These are phyloP conservation scores for Nephrotoma appendiculata DNA, from an alignment of 2,888 invertebrate species.

Conservation along the genomic window DNA sequence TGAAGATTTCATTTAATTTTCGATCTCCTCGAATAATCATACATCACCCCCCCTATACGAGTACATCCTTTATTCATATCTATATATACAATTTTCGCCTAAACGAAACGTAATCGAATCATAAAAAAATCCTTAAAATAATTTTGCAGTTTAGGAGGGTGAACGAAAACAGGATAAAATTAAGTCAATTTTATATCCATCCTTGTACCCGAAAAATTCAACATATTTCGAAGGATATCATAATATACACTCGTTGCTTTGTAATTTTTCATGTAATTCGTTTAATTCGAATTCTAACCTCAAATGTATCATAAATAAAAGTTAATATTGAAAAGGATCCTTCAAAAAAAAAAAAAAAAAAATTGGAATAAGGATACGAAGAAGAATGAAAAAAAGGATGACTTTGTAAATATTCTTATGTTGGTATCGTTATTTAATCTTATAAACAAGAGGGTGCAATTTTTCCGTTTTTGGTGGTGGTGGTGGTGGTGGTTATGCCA, in stretches of 20 bases:
- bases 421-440: background rate
- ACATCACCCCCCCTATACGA: background rate
- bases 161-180: background rate
- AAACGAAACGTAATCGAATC: background rate
- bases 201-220: background rate
- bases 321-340: background rate
- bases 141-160: background rate
- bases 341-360: background rate
- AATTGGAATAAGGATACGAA: background rate
- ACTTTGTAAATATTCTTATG: background rate
- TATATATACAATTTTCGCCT: background rate
- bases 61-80: background rate
- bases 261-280: conserved; percentile 4
- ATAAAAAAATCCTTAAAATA: background rate
- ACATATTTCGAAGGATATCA: background rate
- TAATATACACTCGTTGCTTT: background rate
- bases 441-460: background rate
- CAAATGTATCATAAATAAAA: conserved; percentile 14
- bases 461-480: background rate
- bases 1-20: background rate
- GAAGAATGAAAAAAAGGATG: background rate
- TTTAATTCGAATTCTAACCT: conserved; percentile 10
- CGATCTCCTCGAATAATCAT: background rate
- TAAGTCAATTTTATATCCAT: background rate
- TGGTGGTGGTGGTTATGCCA: too few species aligned